Base-by-base conservation (phyloP, 2,797 vertebrate genomes). In the Enteromius trimaculatus region DNA sequence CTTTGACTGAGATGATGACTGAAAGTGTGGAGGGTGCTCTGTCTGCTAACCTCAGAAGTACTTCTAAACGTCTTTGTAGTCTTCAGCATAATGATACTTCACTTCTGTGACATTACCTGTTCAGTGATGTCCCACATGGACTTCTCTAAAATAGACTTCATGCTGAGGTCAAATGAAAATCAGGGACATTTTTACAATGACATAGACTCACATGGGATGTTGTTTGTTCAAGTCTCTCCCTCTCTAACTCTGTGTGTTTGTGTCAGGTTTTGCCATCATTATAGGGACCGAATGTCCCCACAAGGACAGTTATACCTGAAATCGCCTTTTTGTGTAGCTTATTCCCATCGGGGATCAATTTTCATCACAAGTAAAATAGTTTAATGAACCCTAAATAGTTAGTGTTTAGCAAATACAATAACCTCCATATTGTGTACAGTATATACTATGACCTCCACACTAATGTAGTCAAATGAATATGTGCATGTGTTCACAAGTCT, bases 1-100 rank as follows among this genome's bases (percentile, higher is more conserved):
- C 72, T 72, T 62, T 55, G 62, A 74, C 81, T 60, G 58, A 39
- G 58, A 42, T 82, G 76, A 44, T 88, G 90, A 93, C 92, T 69
- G 10, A 66, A 21, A 21, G 16, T 19, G 64, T 31, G 14, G 1
- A 65, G 60, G 26, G 23, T 62, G 26, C 26, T 8, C 60, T 16
- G 60, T 64, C 60, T 64, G 6, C 60, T 64, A 8, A 64, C 60
- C 8, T 64, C 60, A 64, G 26, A 29, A 31, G 60, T 31, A 31
- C 31, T 84, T 79, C 58, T 37, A 60, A 47, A 83, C 19, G 31
- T 66, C 58, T 74, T 77, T 79, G 49, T 68, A 70, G 51, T 74
- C 68, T 62, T 79, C 29, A 69, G 79, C 76, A 68, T 49, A 60
- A 21, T 58, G 34, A 60, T 17, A 21, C 49, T 68, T 62, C 29